Conservation (phyloP, 2,113 vertebrate genomes). For the Menura novaehollandiae region DNA sequence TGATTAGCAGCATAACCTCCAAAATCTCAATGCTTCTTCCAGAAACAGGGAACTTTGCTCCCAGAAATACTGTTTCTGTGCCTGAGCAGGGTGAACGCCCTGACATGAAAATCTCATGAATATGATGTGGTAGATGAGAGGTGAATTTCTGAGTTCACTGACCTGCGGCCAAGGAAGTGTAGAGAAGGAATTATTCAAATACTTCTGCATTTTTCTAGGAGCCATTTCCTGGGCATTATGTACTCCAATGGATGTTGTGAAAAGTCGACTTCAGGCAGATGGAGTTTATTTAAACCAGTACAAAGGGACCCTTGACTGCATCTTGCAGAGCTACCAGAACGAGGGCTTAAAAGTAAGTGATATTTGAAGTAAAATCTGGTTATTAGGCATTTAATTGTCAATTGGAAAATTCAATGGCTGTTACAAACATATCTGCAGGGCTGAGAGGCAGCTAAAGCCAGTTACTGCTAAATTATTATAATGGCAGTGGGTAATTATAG, state of each 20-base stretch:
- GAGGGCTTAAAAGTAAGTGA: slow-evolving; percentile 89
- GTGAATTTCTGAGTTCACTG: neutral
- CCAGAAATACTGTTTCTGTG: neutral
- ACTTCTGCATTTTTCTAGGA: slow-evolving; percentile 73
- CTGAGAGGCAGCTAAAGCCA: neutral
- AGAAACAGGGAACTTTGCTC: neutral
- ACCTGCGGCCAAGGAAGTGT: rapidly evolving
- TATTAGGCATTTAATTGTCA: neutral
- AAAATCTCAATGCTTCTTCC: neutral
- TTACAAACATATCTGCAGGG: neutral
- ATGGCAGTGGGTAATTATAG: neutral
- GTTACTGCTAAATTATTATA: neutral
- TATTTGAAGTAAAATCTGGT: neutral
- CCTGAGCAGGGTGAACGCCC: neutral
- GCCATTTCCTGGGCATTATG: slow-evolving; percentile 92
- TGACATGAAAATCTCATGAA: neutral
- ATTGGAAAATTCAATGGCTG: neutral
- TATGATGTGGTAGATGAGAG: neutral
- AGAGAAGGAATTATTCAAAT: neutral
- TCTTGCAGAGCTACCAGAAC: slow-evolving; percentile 84
- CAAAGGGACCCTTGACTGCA: slow-evolving; percentile 87
- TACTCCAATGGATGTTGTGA: slow-evolving; percentile 93
- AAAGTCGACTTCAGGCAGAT: slow-evolving; percentile 95
- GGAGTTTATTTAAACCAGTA: slow-evolving; percentile 85
- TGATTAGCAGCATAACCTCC: neutral